phyloP scores from a whole-genome alignment of 2,113 vertebrate species.

The Barbus barbus region DNA sequence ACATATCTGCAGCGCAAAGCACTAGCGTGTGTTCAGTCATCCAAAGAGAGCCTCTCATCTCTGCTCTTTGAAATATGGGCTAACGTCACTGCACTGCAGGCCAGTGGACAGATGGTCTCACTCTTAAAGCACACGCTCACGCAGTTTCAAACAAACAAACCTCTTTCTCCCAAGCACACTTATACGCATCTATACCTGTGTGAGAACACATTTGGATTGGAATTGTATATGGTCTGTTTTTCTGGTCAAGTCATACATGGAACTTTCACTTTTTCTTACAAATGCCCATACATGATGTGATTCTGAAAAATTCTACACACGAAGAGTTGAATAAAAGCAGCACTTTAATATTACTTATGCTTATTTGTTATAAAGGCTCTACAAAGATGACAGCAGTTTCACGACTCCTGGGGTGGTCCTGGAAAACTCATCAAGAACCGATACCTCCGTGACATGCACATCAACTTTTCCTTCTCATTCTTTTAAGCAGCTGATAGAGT shows the following conservation, averaged over 20 bases:
- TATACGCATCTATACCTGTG: not conserved
- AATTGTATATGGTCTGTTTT: not conserved
- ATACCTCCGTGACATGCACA: too few relatives aligned
- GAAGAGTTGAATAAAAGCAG: not conserved
- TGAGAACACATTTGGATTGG: not conserved
- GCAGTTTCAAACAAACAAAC: not conserved
- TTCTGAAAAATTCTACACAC: not conserved
- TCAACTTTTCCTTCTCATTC: conserved; percentile 24
- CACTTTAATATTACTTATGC: not conserved
- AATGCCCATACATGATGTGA: not conserved
- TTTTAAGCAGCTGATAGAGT: not conserved
- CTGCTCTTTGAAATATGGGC: not conserved
- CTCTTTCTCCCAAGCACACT: conserved; percentile 3
- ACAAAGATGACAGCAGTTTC: not conserved
- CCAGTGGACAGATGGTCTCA: conserved; percentile 61
- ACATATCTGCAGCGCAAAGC: not conserved
- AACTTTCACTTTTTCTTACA: not conserved
- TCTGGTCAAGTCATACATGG: conserved; percentile 4
- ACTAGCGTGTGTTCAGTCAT: conserved; percentile 20
- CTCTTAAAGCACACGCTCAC: conserved; percentile 48
- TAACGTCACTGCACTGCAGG: conserved; percentile 26
- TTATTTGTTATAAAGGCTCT: not conserved
- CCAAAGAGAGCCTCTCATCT: conserved; percentile 47
- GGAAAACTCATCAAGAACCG: too few relatives aligned
- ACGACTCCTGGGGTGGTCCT: not conserved